phyloP scores from a whole-genome alignment of 2,888 invertebrate species.

The Aleiodes leptofemur region DNA sequence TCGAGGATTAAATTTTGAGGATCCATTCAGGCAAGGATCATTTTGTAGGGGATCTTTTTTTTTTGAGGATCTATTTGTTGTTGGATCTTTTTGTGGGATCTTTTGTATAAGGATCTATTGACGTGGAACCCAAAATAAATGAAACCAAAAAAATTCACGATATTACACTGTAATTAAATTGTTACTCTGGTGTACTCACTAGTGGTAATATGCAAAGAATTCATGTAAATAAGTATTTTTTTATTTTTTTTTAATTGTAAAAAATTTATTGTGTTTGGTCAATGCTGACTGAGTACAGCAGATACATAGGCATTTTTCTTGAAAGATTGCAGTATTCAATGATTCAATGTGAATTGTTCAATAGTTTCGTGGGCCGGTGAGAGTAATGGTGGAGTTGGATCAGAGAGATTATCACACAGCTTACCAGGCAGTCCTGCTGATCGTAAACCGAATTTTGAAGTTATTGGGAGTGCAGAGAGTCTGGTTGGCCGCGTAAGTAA shows the following conservation, averaged over 20 bases:
- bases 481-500: conserved; percentile 91
- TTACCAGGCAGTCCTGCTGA: conserved; percentile 84
- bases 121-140: too few relatives aligned
- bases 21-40: too few relatives aligned
- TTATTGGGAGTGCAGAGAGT: conserved; percentile 95
- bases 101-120: too few relatives aligned
- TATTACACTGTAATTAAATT: conserved; percentile 15
- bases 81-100: too few relatives aligned
- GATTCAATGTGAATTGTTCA: conserved; percentile 44
- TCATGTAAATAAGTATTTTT: conserved; percentile 2
- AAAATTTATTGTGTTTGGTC: background rate
- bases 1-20: too few relatives aligned
- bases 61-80: too few relatives aligned
- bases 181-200: conserved; percentile 10
- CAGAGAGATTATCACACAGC: conserved; percentile 82
- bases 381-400: conserved; percentile 78
- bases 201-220: background rate
- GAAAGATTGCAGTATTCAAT: background rate
- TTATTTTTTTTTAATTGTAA: conserved; percentile 11
- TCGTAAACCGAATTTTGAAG: conserved; percentile 83
- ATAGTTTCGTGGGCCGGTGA: conserved; percentile 76
- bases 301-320: conserved; percentile 14
- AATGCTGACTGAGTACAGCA: conserved; percentile 22
- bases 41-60: too few relatives aligned
- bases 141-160: background rate